Percentiles rank a stretch among this genome's conserved stretches.
Conservation (phyloP, 2,113 vertebrate species). For the Bubo bubo region DNA sequence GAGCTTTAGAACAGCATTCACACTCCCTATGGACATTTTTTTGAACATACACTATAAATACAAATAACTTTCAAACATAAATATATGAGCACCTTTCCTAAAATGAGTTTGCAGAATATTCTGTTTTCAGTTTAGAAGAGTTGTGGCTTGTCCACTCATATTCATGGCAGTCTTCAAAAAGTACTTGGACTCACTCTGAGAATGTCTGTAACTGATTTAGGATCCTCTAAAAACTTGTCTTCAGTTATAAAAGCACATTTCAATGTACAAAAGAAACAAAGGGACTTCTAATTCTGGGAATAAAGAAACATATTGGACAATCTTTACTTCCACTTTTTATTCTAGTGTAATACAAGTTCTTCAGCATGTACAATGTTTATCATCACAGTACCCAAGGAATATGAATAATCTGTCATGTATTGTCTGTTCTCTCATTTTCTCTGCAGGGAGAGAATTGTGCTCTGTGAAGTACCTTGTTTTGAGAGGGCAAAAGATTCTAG, state of each 20-base stretch:
- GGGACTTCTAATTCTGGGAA: slow-evolving; percentile 12
- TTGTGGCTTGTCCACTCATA: slow-evolving; percentile 20
- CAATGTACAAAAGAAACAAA: slow-evolving; percentile 33
- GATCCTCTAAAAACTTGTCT: slow-evolving; percentile 25
- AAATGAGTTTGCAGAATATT: slow-evolving; percentile 8
- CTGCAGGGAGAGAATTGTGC: neutral
- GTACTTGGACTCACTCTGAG: neutral
- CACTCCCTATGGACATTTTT: neutral
- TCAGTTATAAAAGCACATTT: slow-evolving; percentile 37
- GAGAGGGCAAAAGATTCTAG: slow-evolving; percentile 5
- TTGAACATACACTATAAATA: neutral
- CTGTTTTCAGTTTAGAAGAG: neutral
- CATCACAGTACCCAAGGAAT: slow-evolving; percentile 9
- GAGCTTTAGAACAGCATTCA: neutral
- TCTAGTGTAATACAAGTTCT: slow-evolving; percentile 1
- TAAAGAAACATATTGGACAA: slow-evolving; percentile 17
- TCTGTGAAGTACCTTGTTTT: neutral
- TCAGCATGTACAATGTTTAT: slow-evolving; percentile 30
- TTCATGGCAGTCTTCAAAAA: neutral
- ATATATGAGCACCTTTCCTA: neutral
- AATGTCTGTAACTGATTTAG: slow-evolving; percentile 43
- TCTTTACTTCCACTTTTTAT: slow-evolving; percentile 37
- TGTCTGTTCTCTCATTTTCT: slow-evolving; percentile 39
- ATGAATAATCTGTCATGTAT: slow-evolving; percentile 21
- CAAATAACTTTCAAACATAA: neutral